Evolutionary conservation across 2,797 vertebrate genomes (phyloP).

Genomic region (Amazona ochrocephala): DNA sequence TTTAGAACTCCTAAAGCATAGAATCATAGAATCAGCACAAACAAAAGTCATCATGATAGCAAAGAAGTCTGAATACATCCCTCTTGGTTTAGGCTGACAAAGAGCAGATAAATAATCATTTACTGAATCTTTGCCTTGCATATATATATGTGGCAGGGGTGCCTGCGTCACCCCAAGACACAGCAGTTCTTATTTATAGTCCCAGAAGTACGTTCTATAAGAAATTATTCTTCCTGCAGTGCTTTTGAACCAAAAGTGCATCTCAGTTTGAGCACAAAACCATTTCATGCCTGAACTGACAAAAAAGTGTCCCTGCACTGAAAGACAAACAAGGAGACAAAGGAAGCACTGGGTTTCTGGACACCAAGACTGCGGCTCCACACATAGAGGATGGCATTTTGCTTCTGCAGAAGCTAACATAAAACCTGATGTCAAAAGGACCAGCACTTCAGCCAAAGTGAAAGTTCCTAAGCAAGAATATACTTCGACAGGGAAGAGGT

Average conservation of each 20-base stretch:
- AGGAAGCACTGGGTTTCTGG: not conserved
- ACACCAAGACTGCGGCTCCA: not conserved
- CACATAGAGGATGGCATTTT: not conserved
- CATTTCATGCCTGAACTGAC: not conserved
- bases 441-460: not conserved
- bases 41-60: not conserved
- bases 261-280: not conserved
- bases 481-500: not conserved
- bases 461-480: not conserved
- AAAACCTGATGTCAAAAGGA: not conserved
- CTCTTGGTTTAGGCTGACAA: constrained; percentile 2
- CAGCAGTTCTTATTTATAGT: constrained; percentile 55
- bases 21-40: not conserved
- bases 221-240: constrained; percentile 37
- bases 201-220: not conserved
- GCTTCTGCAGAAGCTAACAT: not conserved
- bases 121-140: constrained; percentile 6
- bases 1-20: not conserved
- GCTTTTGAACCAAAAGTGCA: constrained; percentile 41
- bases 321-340: not conserved
- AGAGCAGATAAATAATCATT: not conserved
- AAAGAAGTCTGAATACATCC: not conserved
- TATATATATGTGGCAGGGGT: not conserved
- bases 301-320: not conserved
- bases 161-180: not conserved